Evolutionary conservation across 2,113 vertebrate genomes (phyloP).

Genomic region (Hemiscyllium ocellatum): DNA sequence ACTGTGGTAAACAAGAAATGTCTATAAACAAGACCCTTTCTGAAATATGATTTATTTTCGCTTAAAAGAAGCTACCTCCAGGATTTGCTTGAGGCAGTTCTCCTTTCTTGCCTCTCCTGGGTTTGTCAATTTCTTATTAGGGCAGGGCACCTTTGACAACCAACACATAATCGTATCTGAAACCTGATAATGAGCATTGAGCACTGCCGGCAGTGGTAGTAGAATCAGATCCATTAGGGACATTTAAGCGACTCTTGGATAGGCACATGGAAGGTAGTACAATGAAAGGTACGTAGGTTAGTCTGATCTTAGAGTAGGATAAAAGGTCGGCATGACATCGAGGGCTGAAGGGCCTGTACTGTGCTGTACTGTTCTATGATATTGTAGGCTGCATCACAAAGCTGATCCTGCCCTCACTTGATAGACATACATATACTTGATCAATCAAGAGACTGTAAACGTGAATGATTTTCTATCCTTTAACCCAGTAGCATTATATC

Average conservation of each 20-base stretch:
- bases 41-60: background rate
- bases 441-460: background rate
- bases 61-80: background rate
- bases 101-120: background rate
- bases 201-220: no score
- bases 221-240: no score
- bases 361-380: background rate
- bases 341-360: no score
- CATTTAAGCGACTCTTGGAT: no score
- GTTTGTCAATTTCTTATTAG: background rate
- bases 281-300: no score
- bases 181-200: background rate
- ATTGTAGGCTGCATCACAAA: background rate
- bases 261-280: no score
- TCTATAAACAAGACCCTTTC: background rate
- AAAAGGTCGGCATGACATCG: no score
- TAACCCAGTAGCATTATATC: background rate
- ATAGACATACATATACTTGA: background rate
- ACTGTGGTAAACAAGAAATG: background rate
- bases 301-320: no score
- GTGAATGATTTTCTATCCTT: background rate
- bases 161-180: background rate
- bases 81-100: background rate
- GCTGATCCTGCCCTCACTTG: background rate
- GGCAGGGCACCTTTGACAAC: background rate